phyloP scores from a whole-genome alignment of 2,113 vertebrate species.

The Xiphophorus hellerii region DNA sequence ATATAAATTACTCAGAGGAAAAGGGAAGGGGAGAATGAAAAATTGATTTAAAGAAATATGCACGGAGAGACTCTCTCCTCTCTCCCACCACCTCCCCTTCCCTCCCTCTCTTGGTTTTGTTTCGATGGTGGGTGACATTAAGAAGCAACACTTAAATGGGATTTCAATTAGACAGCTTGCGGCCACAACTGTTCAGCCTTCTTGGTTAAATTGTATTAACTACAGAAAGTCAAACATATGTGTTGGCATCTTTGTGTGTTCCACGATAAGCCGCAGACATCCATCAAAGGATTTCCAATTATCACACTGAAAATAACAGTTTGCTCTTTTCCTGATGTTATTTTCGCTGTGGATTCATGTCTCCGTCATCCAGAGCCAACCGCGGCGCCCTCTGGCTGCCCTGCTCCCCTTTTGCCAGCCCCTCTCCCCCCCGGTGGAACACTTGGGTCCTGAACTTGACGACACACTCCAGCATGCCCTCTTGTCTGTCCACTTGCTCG shows the following conservation, averaged over 20 bases:
- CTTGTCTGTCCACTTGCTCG: conserved; percentile 4
- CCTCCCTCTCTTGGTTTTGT: conserved; percentile 34
- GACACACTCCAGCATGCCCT: conserved; percentile 41
- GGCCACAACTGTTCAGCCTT: conserved; percentile 31
- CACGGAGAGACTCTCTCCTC: not conserved
- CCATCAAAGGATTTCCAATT: conserved; percentile 19
- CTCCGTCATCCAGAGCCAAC: conserved; percentile 9
- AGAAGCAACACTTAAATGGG: conserved; percentile 23
- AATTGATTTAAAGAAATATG: conserved; percentile 55
- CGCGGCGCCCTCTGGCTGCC: conserved; percentile 24
- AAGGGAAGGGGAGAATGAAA: conserved; percentile 49
- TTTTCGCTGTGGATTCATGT: not conserved
- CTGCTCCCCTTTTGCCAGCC: not conserved
- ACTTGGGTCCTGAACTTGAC: conserved; percentile 26
- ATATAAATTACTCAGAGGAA: conserved; percentile 65
- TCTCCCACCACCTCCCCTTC: too few species aligned
- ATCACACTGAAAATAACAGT: not conserved
- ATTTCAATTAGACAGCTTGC: conserved; percentile 58
- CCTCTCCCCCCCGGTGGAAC: conserved; percentile 30
- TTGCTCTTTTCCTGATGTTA: not conserved
- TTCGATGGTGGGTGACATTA: conserved; percentile 26
- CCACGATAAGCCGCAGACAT: conserved; percentile 27
- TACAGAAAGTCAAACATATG: conserved; percentile 40
- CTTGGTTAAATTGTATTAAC: conserved; percentile 32
- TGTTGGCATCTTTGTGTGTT: conserved; percentile 16